Percentiles rank a stretch among this genome's conserved stretches.
Conservation (phyloP, 2,888 invertebrate genomes). For the Hypomecis atomaria region DNA sequence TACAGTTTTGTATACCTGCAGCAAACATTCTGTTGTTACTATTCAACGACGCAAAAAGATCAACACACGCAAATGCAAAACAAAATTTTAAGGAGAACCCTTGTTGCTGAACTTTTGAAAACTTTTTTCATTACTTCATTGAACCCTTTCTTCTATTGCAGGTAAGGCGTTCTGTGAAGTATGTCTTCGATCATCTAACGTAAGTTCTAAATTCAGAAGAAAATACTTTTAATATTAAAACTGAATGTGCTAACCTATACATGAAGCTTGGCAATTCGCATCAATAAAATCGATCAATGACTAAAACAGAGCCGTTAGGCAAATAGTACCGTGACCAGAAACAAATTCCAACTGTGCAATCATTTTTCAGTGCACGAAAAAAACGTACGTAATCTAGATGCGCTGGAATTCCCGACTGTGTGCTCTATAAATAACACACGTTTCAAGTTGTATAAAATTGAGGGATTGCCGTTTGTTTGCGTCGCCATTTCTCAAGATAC, state of each 20-base stretch:
- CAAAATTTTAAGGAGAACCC: slow-evolving; percentile 3
- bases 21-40: neutral
- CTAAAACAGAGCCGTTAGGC: no score
- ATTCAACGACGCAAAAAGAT: slow-evolving; percentile 8
- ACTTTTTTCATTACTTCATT: slow-evolving; percentile 12
- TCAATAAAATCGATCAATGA: no score
- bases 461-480: slow-evolving; percentile 39
- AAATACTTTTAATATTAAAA: neutral
- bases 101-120: neutral
- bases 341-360: neutral
- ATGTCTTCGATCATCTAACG: slow-evolving; percentile 1
- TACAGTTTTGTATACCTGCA: slow-evolving; percentile 7
- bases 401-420: neutral
- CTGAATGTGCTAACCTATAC: no score
- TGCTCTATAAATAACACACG: slow-evolving; percentile 11
- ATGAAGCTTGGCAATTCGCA: no score
- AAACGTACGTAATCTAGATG: neutral
- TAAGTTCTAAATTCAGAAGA: slow-evolving; percentile 8
- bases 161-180: slow-evolving; percentile 41
- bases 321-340: no score
- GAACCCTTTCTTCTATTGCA: slow-evolving; percentile 41
- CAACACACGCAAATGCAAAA: neutral
- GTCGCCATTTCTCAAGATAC: slow-evolving; percentile 69
- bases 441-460: slow-evolving; percentile 38
- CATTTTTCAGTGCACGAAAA: neutral